phyloP scores from a whole-genome alignment of 2,888 invertebrate species.

The Meiosimyza decipiens region DNA sequence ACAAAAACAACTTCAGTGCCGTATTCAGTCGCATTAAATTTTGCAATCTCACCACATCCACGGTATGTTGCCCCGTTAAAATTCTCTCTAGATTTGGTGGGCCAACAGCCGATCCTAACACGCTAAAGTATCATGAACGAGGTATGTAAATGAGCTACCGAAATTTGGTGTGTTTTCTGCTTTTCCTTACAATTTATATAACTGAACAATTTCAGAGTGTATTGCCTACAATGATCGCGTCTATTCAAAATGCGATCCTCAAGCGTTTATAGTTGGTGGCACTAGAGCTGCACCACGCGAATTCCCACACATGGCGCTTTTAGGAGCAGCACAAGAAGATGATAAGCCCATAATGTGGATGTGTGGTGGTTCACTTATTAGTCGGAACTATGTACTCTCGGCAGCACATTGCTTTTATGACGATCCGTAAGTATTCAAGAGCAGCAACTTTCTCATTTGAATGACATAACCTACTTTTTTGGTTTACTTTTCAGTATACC shows the following conservation, averaged over 20 bases:
- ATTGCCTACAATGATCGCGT: slow-evolving; percentile 11
- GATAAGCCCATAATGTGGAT: slow-evolving; percentile 53
- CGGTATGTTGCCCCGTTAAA: slow-evolving; percentile 23
- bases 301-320: slow-evolving; percentile 55
- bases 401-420: slow-evolving; percentile 70
- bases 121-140: too few relatives aligned
- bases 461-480: not conserved
- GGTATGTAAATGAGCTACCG: too few relatives aligned
- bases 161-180: not conserved
- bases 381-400: slow-evolving; percentile 69
- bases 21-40: slow-evolving; percentile 1
- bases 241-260: slow-evolving; percentile 42
- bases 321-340: slow-evolving; percentile 42
- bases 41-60: not conserved
- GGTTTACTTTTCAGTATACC: slow-evolving; percentile 36
- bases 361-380: slow-evolving; percentile 72
- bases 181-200: not conserved
- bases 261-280: slow-evolving; percentile 46
- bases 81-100: not conserved
- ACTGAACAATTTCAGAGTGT: slow-evolving; percentile 15
- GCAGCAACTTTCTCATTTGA: not conserved
- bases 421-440: slow-evolving; percentile 30
- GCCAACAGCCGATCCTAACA: too few relatives aligned
- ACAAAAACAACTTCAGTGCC: slow-evolving; percentile 7
- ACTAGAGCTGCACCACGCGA: slow-evolving; percentile 48